Conservation (phyloP, 2,888 invertebrate genomes). For the Danaus chrysippus region DNA sequence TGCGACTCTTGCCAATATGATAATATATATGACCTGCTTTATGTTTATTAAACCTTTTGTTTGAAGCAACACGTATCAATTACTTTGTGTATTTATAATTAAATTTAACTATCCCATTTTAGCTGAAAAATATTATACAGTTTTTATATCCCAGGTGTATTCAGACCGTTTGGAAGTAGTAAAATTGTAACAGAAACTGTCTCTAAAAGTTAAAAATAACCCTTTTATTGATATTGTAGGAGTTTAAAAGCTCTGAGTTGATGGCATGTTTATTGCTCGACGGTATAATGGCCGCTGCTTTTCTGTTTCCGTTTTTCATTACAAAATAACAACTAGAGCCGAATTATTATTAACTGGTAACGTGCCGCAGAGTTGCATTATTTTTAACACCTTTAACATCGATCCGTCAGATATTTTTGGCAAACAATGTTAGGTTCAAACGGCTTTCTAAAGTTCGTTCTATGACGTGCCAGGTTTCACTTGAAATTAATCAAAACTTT, state of each 20-base stretch:
- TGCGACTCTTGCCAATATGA: slow-evolving; percentile 31
- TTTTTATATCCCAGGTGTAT: no score
- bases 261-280: slow-evolving; percentile 24
- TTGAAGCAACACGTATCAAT: no score
- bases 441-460: slow-evolving; percentile 2
- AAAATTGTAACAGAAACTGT: slow-evolving; percentile 17
- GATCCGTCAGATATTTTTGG: background rate
- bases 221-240: slow-evolving; percentile 25
- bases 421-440: background rate
- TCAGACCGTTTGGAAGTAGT: slow-evolving; percentile 2
- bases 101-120: no score
- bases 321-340: slow-evolving; percentile 41
- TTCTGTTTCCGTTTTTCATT: slow-evolving; percentile 8
- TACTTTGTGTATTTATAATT: no score
- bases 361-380: no score
- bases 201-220: slow-evolving; percentile 22
- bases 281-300: slow-evolving; percentile 17
- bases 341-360: no score
- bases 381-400: no score
- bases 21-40: slow-evolving; percentile 13
- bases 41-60: background rate
- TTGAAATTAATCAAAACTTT: slow-evolving; percentile 4
- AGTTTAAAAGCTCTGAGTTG: slow-evolving; percentile 26
- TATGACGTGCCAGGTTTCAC: slow-evolving; percentile 1
- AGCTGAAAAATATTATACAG: no score